Conservation (phyloP, 2,113 vertebrate genomes). For the Cryptoleucopteryx plumbea region DNA sequence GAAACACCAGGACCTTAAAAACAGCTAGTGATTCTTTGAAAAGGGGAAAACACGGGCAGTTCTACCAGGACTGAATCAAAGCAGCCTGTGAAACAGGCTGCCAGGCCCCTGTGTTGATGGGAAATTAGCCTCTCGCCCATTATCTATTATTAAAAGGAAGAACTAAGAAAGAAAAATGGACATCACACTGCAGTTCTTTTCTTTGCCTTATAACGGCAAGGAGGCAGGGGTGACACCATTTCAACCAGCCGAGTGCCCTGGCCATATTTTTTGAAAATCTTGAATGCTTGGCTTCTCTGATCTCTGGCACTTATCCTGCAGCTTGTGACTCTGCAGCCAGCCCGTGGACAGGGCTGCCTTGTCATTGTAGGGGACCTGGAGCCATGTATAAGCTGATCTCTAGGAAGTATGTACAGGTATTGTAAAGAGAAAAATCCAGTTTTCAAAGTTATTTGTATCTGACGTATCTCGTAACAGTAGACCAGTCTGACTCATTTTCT, state of each 20-base stretch:
- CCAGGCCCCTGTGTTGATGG: background rate
- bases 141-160: background rate
- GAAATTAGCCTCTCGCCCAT: background rate
- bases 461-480: background rate
- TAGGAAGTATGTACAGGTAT: background rate
- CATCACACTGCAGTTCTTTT: background rate
- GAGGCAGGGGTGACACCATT: background rate
- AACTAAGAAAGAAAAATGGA: background rate
- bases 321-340: background rate
- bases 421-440: background rate
- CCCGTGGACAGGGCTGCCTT: background rate
- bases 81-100: background rate
- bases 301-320: background rate
- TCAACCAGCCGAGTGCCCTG: background rate
- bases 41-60: background rate
- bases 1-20: background rate
- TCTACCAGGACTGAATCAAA: background rate
- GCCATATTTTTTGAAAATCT: background rate
- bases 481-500: background rate
- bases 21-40: background rate
- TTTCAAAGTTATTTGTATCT: background rate
- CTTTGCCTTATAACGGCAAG: background rate
- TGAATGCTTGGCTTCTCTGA: background rate
- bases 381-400: background rate
- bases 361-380: background rate